phyloP scores from a whole-genome alignment of 2,888 invertebrate species.

The Achlya flavicornis region DNA sequence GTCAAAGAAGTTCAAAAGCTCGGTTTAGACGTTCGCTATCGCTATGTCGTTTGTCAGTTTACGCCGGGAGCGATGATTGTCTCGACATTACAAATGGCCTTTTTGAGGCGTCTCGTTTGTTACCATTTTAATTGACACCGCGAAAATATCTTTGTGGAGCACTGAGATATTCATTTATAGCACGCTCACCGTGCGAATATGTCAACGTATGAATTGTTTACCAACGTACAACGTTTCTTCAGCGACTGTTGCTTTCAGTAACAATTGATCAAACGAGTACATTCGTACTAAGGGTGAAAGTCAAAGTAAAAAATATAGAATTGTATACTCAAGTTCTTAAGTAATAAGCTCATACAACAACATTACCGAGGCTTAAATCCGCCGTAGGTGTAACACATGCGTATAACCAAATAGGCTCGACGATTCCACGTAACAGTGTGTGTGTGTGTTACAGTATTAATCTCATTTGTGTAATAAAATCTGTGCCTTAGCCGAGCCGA shows the following conservation, averaged over 20 bases:
- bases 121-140: constrained; percentile 69
- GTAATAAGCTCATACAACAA: constrained; percentile 5
- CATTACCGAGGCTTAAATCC: constrained; percentile 8
- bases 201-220: constrained; percentile 1
- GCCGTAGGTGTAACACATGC: constrained; percentile 3
- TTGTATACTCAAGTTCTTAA: constrained; percentile 5
- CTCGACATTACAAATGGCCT: constrained; percentile 70
- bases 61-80: constrained; percentile 73
- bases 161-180: constrained; percentile 19
- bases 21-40: constrained; percentile 75
- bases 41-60: constrained; percentile 75
- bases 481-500: constrained; percentile 77
- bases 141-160: constrained; percentile 30
- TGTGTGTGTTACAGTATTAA: constrained; percentile 72
- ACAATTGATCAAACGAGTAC: not conserved
- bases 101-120: constrained; percentile 64
- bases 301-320: constrained; percentile 4
- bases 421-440: constrained; percentile 35
- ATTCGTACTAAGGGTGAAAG: not conserved
- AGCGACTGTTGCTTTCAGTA: not conserved
- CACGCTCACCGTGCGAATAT: not conserved
- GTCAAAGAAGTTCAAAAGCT: constrained; percentile 82
- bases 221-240: not conserved
- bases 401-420: constrained; percentile 36
- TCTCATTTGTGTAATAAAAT: constrained; percentile 84